Evolutionary conservation across 2,888 invertebrate genomes (phyloP).

Genomic region (Diloba caeruleocephala): DNA sequence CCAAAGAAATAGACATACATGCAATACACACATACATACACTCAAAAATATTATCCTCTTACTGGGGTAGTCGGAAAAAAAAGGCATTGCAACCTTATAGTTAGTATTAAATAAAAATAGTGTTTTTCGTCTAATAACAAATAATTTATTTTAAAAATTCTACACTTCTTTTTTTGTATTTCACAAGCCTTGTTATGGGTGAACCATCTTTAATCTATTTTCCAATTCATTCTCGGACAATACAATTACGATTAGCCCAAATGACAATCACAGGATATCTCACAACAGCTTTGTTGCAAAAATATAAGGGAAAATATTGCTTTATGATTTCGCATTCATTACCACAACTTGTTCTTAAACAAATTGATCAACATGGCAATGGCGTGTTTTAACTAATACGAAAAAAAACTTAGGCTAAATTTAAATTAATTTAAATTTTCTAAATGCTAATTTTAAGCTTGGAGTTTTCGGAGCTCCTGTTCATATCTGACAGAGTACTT

Average conservation of each 20-base stretch:
- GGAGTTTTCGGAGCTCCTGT: slow-evolving; percentile 31
- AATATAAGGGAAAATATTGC: not conserved
- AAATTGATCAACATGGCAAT: too few species aligned
- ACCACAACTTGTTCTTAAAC: not conserved
- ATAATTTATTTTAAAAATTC: slow-evolving; percentile 31
- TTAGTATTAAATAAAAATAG: slow-evolving; percentile 15
- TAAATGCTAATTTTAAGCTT: slow-evolving; percentile 13
- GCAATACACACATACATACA: too few species aligned
- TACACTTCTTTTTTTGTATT: slow-evolving; percentile 30
- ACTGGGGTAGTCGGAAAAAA: too few species aligned
- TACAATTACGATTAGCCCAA: not conserved
- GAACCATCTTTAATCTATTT: not conserved
- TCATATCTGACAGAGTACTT: slow-evolving; percentile 55
- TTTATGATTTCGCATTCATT: not conserved
- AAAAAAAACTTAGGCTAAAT: too few species aligned
- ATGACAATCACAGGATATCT: not conserved
- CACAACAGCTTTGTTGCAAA: too few species aligned
- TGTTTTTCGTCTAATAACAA: slow-evolving; percentile 4
- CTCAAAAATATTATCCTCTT: too few species aligned
- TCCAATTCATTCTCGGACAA: not conserved
- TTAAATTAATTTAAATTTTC: too few species aligned
- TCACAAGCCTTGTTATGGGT: slow-evolving; percentile 46
- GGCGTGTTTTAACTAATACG: slow-evolving; percentile 1
- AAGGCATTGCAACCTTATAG: too few species aligned
- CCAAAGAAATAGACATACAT: too few species aligned